phyloP scores from a whole-genome alignment of 2,797 vertebrate species.

The Micropoecilia bifurca region DNA sequence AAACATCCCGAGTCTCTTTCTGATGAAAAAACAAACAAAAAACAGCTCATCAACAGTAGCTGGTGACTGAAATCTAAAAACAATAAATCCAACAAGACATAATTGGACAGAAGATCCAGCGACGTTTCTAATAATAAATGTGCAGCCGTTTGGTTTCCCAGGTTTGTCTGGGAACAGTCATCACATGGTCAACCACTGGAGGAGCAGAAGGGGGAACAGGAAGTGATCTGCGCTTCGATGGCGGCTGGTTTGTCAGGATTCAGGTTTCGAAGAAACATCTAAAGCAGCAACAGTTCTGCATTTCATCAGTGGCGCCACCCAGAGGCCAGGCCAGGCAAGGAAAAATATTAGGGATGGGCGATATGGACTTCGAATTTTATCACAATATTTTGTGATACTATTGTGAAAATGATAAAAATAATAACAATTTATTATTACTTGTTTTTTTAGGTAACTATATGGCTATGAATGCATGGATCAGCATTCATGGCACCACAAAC shows the following conservation, averaged over 20 bases:
- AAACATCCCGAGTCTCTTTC: conserved; percentile 26
- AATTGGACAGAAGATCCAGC: background rate
- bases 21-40: background rate
- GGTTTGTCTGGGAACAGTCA: conserved; percentile 5
- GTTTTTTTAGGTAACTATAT: too few species aligned
- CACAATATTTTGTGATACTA: too few species aligned
- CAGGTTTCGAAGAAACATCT: background rate
- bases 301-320: background rate
- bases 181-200: conserved; percentile 8
- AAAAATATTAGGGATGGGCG: too few species aligned
- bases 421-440: too few species aligned
- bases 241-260: background rate
- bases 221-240: background rate
- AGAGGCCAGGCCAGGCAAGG: too few species aligned
- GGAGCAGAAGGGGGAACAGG: conserved; percentile 8
- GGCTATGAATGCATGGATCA: too few species aligned
- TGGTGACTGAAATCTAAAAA: background rate
- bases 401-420: too few species aligned
- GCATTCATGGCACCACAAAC: too few species aligned
- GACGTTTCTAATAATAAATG: background rate
- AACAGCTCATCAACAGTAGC: background rate
- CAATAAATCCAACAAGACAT: background rate
- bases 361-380: too few species aligned
- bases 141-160: conserved; percentile 26
- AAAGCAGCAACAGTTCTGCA: conserved; percentile 13